Evolutionary conservation across 2,797 vertebrate species (phyloP).

Genomic region (Dryobates pubescens): DNA sequence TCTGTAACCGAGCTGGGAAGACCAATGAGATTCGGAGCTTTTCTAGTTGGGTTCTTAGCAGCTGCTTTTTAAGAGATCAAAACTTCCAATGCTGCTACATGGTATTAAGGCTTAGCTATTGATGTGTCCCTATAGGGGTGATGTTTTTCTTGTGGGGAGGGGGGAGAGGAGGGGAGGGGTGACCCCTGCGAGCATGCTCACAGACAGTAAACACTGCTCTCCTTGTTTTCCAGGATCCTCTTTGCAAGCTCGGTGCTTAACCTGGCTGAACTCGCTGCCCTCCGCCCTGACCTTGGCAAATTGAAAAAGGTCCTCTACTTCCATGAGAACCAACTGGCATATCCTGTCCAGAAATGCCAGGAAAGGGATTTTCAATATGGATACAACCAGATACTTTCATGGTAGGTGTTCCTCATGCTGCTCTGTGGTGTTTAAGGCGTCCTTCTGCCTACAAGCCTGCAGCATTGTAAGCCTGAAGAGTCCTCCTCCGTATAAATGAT

Average conservation of each 20-base stretch:
- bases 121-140: constrained; percentile 86
- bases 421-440: not conserved
- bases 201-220: constrained; percentile 78
- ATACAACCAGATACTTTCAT: constrained; percentile 96
- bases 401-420: constrained; percentile 79
- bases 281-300: constrained; percentile 91
- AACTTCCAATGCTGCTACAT: constrained; percentile 79
- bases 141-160: constrained; percentile 67
- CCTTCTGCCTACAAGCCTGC: not conserved
- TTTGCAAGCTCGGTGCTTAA: constrained; percentile 91
- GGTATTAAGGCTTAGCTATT: constrained; percentile 82
- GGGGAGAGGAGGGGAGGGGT: constrained; percentile 77
- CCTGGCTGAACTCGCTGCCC: constrained; percentile 87
- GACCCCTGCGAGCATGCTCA: constrained; percentile 74
- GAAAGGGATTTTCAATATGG: constrained; percentile 95
- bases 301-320: constrained; percentile 96
- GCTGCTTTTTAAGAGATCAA: constrained; percentile 87
- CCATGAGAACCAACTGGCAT: constrained; percentile 96
- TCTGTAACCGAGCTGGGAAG: constrained; percentile 76
- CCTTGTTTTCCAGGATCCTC: constrained; percentile 86
- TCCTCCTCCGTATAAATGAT: not conserved
- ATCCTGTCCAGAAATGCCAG: constrained; percentile 89
- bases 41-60: constrained; percentile 79
- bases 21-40: constrained; percentile 83
- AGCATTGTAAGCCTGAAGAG: not conserved